Evolutionary conservation across 1,140 invertebrate genomes (phyloP), one percentile per base, ranked within the genome.

Genomic region (Notospermus geniculatus): DNA sequence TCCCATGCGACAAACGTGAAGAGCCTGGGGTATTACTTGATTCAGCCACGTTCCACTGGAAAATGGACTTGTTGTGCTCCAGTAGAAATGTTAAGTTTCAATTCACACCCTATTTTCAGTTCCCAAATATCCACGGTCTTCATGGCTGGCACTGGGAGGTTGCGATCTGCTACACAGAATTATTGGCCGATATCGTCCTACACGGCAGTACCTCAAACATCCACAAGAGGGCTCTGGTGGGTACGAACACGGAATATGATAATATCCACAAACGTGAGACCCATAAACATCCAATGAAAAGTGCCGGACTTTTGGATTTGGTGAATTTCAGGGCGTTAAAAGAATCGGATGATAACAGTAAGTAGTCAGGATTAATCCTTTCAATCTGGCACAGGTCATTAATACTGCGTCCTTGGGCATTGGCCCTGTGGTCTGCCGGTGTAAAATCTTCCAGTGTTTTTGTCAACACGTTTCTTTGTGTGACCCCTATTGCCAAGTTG

Each of bases 101-200:
- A n/a, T n/a, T n/a, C n/a, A 32, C 19, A 11, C 45, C 43, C 13
- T 30, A 15, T 1, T 64, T 53, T 11, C 61, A 76, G 74, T 28
- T 68, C 17, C 36, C 63, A n/a, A 68, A 73, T 15, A 67, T 58
- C 1, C 69, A 75, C n/a, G 78, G 78, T 19, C 60, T 80, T 9
- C 69, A 71, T 63, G 72, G 76, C 32, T 80, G 78, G 78, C 75
- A 76, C 43, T 80, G 78, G 78, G 78, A 80, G 58, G 73, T 79
- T 1, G 76, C 72, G 27, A 67, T 77, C 23, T 76, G 69, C 0
- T 80, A 79, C 62, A 72, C 74, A 7, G 74, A 78, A 36, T 63
- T 77, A 27, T 64, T 80, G 23, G 70, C 68, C 32, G 71, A 78
- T 22, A 71, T 80, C 29, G 72, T 74, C 62, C 58, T 80, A 15